phyloP scores from a whole-genome alignment of 2,113 vertebrate species.

The Pterocles gutturalis region DNA sequence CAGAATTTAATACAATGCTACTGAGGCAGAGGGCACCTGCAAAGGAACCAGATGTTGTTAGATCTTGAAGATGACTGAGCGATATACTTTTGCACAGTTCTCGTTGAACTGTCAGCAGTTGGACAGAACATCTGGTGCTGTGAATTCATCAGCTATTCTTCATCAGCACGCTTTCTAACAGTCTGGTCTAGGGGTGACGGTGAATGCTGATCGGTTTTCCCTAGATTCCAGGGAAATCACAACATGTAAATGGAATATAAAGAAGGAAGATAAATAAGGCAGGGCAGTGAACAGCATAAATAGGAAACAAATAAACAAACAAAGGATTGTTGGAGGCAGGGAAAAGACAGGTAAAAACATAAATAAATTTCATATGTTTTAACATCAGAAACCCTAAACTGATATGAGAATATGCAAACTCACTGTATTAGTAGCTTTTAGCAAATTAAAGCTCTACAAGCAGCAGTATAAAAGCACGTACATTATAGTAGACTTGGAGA shows the following conservation, averaged over 20 bases:
- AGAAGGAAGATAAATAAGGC: background rate
- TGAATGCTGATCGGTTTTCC: background rate
- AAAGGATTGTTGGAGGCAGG: background rate
- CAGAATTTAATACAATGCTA: background rate
- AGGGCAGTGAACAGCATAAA: background rate
- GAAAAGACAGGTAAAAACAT: background rate
- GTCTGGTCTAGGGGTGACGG: background rate
- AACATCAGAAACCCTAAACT: background rate
- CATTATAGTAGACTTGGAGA: background rate
- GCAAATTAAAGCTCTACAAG: background rate
- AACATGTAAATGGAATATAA: background rate
- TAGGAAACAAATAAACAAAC: background rate
- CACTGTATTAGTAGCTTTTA: background rate
- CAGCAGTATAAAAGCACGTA: background rate
- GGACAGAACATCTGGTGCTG: constrained; percentile 50
- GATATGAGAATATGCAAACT: background rate
- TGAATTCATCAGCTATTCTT: constrained; percentile 50
- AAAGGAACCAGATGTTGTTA: constrained; percentile 27
- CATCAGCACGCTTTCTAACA: constrained; percentile 30
- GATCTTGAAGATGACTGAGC: constrained; percentile 17
- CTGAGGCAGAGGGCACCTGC: background rate
- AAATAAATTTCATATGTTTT: background rate
- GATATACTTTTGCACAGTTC: background rate
- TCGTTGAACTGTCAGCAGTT: constrained; percentile 22
- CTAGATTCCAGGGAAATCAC: background rate